Conservation (phyloP, 2,113 vertebrate species). For the Tor tambroides region DNA sequence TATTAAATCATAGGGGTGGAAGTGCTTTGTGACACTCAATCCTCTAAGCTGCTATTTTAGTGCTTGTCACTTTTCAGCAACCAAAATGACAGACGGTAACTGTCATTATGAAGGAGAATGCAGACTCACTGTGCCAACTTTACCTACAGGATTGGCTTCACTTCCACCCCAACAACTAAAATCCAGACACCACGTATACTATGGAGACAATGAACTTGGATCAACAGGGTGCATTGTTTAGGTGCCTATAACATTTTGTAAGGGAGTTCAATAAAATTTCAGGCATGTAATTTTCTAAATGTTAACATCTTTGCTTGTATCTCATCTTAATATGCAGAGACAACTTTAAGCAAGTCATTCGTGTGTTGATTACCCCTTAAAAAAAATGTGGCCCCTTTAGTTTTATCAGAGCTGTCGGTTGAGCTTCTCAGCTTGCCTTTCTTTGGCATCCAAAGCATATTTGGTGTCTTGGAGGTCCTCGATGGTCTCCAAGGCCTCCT, state of each 20-base stretch:
- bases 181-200: neutral
- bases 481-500: slow-evolving; percentile 78
- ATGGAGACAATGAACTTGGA: neutral
- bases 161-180: neutral
- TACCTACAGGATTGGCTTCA: slow-evolving; percentile 13
- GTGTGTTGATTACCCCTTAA: slow-evolving; percentile 32
- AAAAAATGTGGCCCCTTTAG: neutral
- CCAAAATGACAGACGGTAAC: slow-evolving; percentile 26
- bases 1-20: slow-evolving; percentile 49
- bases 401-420: slow-evolving; percentile 77
- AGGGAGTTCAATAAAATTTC: neutral
- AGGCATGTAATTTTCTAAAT: neutral
- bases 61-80: slow-evolving; percentile 25
- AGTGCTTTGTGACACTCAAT: slow-evolving; percentile 45
- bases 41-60: slow-evolving; percentile 54
- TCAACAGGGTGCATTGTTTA: neutral
- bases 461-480: slow-evolving; percentile 77
- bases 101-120: slow-evolving; percentile 28
- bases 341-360: neutral
- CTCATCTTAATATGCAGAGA: neutral
- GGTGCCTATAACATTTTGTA: neutral
- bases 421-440: slow-evolving; percentile 81
- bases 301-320: neutral
- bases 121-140: neutral
- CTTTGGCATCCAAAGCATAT: slow-evolving; percentile 79